These are phyloP conservation scores for Catocala nupta DNA, from an alignment of 2,888 invertebrate genomes.

Conservation along the genomic window DNA sequence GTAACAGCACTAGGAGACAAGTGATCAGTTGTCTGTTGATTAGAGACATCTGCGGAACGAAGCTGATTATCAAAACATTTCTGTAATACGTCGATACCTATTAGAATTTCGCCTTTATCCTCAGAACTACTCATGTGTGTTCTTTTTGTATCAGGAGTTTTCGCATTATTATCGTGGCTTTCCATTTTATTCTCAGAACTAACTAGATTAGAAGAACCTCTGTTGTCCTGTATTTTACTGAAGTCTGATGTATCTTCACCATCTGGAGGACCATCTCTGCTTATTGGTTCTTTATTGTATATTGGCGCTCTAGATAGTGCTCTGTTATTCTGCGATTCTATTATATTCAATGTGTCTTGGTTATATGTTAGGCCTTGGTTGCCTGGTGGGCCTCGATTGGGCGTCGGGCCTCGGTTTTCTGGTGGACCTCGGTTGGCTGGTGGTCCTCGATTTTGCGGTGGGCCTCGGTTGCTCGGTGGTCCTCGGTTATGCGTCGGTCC, in stretches of 20 bases:
- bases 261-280: no score
- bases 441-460: no score
- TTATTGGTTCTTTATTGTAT: slow-evolving; percentile 28
- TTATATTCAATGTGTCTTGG: no score
- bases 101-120: neutral
- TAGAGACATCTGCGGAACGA: no score
- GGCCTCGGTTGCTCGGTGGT: no score
- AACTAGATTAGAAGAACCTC: neutral
- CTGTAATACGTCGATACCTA: neutral
- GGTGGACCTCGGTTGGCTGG: no score
- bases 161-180: slow-evolving; percentile 23
- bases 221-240: slow-evolving; percentile 14
- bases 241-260: slow-evolving; percentile 32
- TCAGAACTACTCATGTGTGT: neutral
- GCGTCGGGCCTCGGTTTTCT: no score
- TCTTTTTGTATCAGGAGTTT: no score
- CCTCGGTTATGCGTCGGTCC: no score
- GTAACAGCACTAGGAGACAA: slow-evolving; percentile 10
- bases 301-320: slow-evolving; percentile 29
- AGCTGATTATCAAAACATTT: slow-evolving; percentile 18
- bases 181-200: neutral
- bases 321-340: no score
- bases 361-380: no score
- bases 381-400: no score
- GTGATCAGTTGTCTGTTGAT: slow-evolving; percentile 5